Percentiles rank a stretch among this genome's conserved stretches.
Evolutionary conservation across 2,888 invertebrate species (phyloP).

Genomic region (Trissolcus brochymenae): DNA sequence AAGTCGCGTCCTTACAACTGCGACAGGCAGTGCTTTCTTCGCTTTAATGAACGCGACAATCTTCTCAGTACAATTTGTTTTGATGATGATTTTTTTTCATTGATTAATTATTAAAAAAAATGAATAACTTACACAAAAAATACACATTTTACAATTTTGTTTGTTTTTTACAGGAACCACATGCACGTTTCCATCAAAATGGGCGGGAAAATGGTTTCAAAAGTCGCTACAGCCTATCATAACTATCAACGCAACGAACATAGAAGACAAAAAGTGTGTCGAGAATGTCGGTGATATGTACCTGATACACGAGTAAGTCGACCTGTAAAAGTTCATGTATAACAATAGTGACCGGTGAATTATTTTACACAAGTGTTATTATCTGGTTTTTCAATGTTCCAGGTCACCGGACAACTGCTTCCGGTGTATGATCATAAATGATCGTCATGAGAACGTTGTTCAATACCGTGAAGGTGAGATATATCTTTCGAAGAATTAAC

Average conservation of each 20-base stretch:
- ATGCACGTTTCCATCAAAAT: slow-evolving; percentile 83
- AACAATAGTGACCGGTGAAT: not conserved
- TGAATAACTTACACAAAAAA: too few relatives aligned
- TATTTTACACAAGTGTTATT: not conserved
- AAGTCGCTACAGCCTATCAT: slow-evolving; percentile 67
- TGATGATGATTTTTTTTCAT: not conserved
- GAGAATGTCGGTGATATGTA: slow-evolving; percentile 83
- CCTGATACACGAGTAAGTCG: slow-evolving; percentile 59
- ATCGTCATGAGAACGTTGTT: slow-evolving; percentile 78
- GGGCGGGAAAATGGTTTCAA: slow-evolving; percentile 87
- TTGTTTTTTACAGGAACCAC: slow-evolving; percentile 78
- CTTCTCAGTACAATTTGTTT: not conserved
- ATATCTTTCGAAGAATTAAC: too few relatives aligned
- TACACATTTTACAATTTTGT: not conserved
- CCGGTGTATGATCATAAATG: slow-evolving; percentile 78
- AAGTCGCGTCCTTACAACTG: slow-evolving; percentile 41
- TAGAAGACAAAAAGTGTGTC: slow-evolving; percentile 81
- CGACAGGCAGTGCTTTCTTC: slow-evolving; percentile 36
- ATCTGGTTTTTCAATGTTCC: slow-evolving; percentile 12
- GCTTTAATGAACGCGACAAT: slow-evolving; percentile 16
- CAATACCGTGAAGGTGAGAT: slow-evolving; percentile 80
- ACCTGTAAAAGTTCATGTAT: not conserved
- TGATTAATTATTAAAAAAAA: not conserved
- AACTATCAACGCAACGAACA: slow-evolving; percentile 75
- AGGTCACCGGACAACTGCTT: slow-evolving; percentile 73